Conservation (phyloP, 2,797 vertebrate species). For the Pantherophis alleghaniensis region DNA sequence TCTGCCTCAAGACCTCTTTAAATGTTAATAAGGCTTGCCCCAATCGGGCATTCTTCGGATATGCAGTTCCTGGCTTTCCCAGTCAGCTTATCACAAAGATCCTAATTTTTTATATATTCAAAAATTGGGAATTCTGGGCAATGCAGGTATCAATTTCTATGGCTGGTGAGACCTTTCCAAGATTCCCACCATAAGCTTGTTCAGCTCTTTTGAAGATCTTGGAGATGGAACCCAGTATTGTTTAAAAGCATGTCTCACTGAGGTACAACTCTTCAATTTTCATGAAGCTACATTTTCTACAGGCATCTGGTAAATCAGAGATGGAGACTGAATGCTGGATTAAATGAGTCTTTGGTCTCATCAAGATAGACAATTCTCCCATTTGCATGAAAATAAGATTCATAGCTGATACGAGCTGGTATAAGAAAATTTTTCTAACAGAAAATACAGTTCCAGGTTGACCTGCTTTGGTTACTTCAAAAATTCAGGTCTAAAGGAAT, state of each 20-base stretch:
- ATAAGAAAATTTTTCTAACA: background rate
- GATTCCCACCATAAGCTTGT: background rate
- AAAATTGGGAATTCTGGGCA: background rate
- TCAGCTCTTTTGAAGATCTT: background rate
- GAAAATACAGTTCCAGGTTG: background rate
- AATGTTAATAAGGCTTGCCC: background rate
- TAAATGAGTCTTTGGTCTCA: background rate
- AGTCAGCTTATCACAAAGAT: background rate
- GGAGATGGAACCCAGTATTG: background rate
- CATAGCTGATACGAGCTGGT: background rate
- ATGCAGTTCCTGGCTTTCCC: background rate
- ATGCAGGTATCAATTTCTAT: background rate
- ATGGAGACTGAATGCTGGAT: background rate
- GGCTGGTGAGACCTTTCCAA: background rate
- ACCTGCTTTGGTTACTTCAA: background rate
- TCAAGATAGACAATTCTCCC: background rate
- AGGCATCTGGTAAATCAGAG: no score
- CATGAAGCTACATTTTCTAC: background rate
- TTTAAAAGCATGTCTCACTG: background rate
- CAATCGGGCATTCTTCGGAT: background rate
- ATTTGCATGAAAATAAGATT: background rate
- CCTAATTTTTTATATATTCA: background rate
- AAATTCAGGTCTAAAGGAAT: background rate
- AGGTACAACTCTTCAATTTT: background rate
- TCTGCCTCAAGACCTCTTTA: background rate